phyloP scores from a whole-genome alignment of 2,113 vertebrate genomes.

The Nothobranchius kuhntae region DNA sequence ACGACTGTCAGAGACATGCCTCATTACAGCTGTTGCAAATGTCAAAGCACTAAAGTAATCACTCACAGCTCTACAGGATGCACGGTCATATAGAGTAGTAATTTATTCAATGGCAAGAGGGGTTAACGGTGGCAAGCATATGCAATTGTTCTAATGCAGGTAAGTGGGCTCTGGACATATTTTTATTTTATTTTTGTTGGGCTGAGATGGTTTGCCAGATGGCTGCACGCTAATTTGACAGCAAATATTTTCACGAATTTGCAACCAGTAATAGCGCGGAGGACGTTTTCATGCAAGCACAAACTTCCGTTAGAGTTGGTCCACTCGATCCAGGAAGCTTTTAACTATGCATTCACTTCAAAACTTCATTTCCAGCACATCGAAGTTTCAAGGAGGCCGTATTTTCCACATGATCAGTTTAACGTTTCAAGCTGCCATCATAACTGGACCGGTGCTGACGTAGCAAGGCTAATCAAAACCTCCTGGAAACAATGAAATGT shows the following conservation, averaged over 20 bases:
- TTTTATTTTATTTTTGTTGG: constrained; percentile 23
- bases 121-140: constrained; percentile 46
- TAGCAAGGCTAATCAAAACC: too few species aligned
- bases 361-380: neutral
- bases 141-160: constrained; percentile 14
- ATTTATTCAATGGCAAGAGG: constrained; percentile 62
- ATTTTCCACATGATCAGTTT: too few species aligned
- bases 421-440: too few species aligned
- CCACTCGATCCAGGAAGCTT: constrained; percentile 50
- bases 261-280: constrained; percentile 54
- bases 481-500: too few species aligned
- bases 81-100: constrained; percentile 49
- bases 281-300: constrained; percentile 36
- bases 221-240: constrained; percentile 59
- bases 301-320: constrained; percentile 69
- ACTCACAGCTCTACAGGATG: constrained; percentile 73
- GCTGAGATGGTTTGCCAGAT: constrained; percentile 29
- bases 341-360: neutral
- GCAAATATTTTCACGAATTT: constrained; percentile 49
- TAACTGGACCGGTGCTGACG: too few species aligned
- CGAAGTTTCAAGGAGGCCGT: too few species aligned
- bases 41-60: constrained; percentile 82
- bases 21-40: constrained; percentile 82
- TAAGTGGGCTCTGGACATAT: constrained; percentile 6
- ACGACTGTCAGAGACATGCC: constrained; percentile 79